Base-by-base conservation (phyloP, 2,797 vertebrate species). In the Coracias cyanogaster region DNA sequence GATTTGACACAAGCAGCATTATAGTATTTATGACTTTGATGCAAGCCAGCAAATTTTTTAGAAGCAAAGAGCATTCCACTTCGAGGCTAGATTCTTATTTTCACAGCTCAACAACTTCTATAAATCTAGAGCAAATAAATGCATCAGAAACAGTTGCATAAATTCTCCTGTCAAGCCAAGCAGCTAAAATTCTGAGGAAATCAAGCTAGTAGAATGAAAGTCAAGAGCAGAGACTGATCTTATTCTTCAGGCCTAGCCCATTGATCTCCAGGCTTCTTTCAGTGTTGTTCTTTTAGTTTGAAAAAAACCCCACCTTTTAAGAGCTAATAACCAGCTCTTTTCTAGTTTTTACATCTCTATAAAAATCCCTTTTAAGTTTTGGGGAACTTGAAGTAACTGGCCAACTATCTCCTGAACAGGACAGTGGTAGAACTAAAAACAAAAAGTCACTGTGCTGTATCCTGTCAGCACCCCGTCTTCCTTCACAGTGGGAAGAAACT, bases 11-110 rank as follows among this genome's bases (percentile, higher is more conserved):
- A 90, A 82, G 52, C 22, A 89, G 45, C 66, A 70, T 73, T 49
- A 33, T 2, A 24, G 31, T 80, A 80, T 90, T 96, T 93, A 81
- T 45, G 80, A 65, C 72, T 91, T 91, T 24, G 73, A 86, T 86
- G 73, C 35, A 91, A 93, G 85, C n/a, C 66, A 89, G 84, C 46
- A 81, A 35, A 58, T 81, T 72, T 93, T 94, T 94, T 72, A 90
- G 69, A 82, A 77, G 69, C 31, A 58, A 55, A 91, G 33, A 71
- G 31, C 57, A 83, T 90, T 93, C 33, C 57, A 49, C 41, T 74
- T 89, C 17, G 69, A 86, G 19, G 54, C 65, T 88, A 76, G 72
- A 62, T 88, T 88, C 65, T 39, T 83, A 58, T 6, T 88, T 64
- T 66, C 82, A 88, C 2, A 3, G 73, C 39, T 91, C 17, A 95